Base-by-base conservation (phyloP, 2,113 vertebrate genomes). In the Herpetotheres cachinnans region DNA sequence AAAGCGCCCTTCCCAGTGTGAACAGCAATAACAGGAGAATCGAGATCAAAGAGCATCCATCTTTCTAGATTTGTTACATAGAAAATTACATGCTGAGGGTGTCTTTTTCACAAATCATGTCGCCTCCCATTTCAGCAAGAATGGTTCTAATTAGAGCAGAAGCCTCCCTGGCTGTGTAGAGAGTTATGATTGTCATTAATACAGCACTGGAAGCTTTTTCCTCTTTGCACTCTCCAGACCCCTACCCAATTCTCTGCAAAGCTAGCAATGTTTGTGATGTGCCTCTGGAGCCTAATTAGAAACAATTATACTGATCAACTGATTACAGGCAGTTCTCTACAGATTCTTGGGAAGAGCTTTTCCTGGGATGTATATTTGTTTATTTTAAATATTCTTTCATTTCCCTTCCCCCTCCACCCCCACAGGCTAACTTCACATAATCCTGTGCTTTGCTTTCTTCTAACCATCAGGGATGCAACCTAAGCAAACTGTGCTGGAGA, bases 291-390 rank as follows among this genome's bases (percentile, higher is more conserved):
- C 89, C 96, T 98, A 97, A 97, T 98, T 98, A 97, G 93, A 97
- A 97, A 96, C 95, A 98, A 98, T 98, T 98, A 98, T 84, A 71
- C 94, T 97, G 96, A 98, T 98, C 97, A 97, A 90, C 97, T 96
- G 97, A 98, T 98, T 98, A 93, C 93, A 98, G 95, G 90, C 97
- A 96, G 92, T 94, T 98, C 93, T 97, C 40, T 93, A 79, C 97
- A 97, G 86, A 95, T 97, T 91, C 96, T 97, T 95, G 97, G 96
- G 97, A 97, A 95, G 96, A 97, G 95, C 89, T 97, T 96, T 97
- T 96, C 94, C 94, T 87, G 73, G 87, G 95, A 87, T 47, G 69
- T 63, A 0, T 88, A 92, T 95, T 97, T 96, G 89, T 93, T 97
- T 96, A 87, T 94, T 93, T 94, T 79, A 90, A 93, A 91, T 96